Conservation (phyloP, 2,888 invertebrate genomes). For the Cryptops parisi region DNA sequence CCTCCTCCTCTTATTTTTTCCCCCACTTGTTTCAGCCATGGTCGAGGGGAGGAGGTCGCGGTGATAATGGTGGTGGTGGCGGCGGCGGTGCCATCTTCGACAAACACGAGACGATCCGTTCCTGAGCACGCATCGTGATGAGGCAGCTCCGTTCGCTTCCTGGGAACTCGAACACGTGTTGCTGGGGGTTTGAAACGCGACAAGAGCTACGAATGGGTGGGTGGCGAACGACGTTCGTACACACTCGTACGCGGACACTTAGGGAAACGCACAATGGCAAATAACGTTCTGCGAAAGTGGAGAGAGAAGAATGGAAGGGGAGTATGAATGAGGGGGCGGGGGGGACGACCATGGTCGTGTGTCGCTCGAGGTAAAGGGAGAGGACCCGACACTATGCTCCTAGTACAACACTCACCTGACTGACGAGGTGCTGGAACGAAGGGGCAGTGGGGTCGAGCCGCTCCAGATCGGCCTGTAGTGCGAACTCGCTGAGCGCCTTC, state of each 20-base stretch:
- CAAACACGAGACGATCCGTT: background rate
- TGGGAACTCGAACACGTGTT: no score
- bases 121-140: background rate
- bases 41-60: no score
- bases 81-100: background rate
- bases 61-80: background rate
- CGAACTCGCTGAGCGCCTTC: slow-evolving; percentile 93
- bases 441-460: slow-evolving; percentile 68
- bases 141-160: background rate
- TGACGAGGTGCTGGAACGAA: slow-evolving; percentile 91
- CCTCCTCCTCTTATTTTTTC: no score
- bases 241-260: no score
- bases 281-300: background rate
- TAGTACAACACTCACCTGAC: slow-evolving; percentile 61
- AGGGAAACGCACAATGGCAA: no score
- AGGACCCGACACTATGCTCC: no score
- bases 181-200: no score
- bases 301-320: background rate
- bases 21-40: no score
- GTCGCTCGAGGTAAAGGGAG: no score
- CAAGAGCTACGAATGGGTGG: no score
- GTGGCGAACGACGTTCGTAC: no score
- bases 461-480: slow-evolving; percentile 84
- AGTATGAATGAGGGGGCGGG: background rate
- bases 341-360: no score